These are phyloP conservation scores for Argyrosomus japonicus DNA, from an alignment of 2,113 vertebrate genomes.

Conservation along the genomic window DNA sequence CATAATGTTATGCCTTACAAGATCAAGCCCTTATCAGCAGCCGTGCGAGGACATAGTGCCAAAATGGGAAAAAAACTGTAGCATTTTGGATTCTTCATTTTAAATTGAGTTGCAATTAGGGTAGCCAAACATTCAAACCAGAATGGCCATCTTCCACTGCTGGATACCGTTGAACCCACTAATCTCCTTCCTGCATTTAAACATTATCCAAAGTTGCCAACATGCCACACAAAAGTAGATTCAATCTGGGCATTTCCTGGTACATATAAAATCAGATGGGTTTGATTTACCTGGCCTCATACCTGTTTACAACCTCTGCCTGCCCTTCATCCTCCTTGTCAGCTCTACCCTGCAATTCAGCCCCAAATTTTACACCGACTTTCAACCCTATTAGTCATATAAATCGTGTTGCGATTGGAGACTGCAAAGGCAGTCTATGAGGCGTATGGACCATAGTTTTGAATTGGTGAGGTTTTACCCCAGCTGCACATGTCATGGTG, in stretches of 20 bases:
- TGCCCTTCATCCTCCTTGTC: constrained; percentile 16
- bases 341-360: constrained; percentile 15
- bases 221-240: neutral
- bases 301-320: constrained; percentile 44
- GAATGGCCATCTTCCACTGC: constrained; percentile 41
- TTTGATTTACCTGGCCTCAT: constrained; percentile 8
- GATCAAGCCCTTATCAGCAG: constrained; percentile 54
- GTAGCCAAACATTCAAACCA: constrained; percentile 57
- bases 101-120: constrained; percentile 50
- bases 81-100: constrained; percentile 51
- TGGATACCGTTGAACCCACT: constrained; percentile 22
- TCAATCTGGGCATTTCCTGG: constrained; percentile 16
- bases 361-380: constrained; percentile 1
- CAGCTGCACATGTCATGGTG: constrained; percentile 16
- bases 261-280: constrained; percentile 7
- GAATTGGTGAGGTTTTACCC: neutral
- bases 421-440: constrained; percentile 8
- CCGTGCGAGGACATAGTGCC: constrained; percentile 71
- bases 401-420: neutral
- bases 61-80: constrained; percentile 52
- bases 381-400: neutral
- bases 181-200: constrained; percentile 15
- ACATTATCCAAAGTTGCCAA: constrained; percentile 61
- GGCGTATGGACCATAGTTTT: constrained; percentile 5
- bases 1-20: constrained; percentile 49